phyloP scores from a whole-genome alignment of 1,140 invertebrate genomes.

The Cydia fagiglandana region DNA sequence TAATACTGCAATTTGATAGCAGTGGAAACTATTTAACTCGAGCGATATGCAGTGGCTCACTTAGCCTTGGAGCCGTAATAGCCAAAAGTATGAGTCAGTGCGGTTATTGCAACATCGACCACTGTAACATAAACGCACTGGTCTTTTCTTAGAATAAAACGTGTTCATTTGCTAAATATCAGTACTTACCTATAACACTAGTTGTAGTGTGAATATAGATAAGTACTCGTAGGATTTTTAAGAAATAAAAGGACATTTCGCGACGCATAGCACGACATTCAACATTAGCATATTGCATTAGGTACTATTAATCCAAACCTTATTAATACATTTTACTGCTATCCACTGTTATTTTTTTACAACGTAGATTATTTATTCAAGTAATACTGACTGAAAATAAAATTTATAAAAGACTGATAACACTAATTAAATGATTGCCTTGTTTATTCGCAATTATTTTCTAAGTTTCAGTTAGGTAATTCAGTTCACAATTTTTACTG shows the following conservation, averaged over 20 bases:
- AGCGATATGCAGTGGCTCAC: conserved; percentile 51
- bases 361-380: no score
- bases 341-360: no score
- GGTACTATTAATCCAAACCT: no score
- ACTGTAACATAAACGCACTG: conserved; percentile 37
- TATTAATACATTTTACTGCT: no score
- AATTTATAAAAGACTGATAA: background rate
- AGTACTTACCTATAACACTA: no score
- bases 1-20: conserved; percentile 51
- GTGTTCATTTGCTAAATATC: conserved; percentile 33
- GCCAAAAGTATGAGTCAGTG: conserved; percentile 56
- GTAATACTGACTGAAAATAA: background rate
- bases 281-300: no score
- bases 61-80: conserved; percentile 56
- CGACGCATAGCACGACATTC: no score
- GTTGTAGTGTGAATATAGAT: no score
- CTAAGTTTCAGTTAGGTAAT: background rate
- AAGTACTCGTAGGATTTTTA: no score
- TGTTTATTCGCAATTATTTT: background rate
- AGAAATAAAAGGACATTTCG: no score
- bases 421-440: background rate
- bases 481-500: background rate
- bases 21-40: conserved; percentile 48
- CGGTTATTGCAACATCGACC: conserved; percentile 43
- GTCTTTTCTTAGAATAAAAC: conserved; percentile 43